Evolutionary conservation across 2,888 invertebrate genomes (phyloP).

Genomic region (Agrotis segetum): DNA sequence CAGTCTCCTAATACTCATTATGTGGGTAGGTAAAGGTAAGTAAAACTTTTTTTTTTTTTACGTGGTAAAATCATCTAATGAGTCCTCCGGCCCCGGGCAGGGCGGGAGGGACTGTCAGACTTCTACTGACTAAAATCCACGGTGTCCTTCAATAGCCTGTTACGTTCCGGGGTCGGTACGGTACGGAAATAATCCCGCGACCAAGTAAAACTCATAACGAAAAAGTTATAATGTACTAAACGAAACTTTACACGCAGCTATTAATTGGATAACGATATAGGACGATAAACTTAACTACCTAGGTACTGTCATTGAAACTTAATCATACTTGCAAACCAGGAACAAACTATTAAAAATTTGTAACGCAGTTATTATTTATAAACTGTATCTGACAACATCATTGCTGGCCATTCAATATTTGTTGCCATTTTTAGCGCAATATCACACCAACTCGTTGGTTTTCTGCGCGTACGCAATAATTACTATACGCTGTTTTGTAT

Average conservation of each 20-base stretch:
- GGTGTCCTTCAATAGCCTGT: too few species aligned
- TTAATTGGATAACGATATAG: neutral
- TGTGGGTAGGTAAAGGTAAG: too few species aligned
- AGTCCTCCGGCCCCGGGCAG: too few species aligned
- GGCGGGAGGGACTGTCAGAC: too few species aligned
- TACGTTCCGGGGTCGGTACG: too few species aligned
- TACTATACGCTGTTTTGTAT: constrained; percentile 35
- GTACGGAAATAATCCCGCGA: too few species aligned
- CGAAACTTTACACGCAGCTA: neutral
- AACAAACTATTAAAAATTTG: neutral
- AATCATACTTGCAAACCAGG: neutral
- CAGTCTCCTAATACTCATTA: too few species aligned
- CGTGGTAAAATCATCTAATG: too few species aligned
- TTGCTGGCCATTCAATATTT: constrained; percentile 24
- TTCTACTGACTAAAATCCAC: too few species aligned
- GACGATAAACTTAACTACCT: neutral
- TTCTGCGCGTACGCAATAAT: constrained; percentile 48
- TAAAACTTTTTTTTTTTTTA: too few species aligned
- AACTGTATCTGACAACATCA: constrained; percentile 5
- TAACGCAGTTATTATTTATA: constrained; percentile 10
- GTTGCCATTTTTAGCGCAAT: constrained; percentile 33
- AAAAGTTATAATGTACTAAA: too few species aligned
- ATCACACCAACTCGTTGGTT: constrained; percentile 14
- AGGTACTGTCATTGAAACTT: neutral
- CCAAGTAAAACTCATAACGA: too few species aligned